A percentile compares a stretch with the other conserved stretches of the same genome.
Conservation (phyloP, 2,888 invertebrate genomes). For the Drosophila falleni region DNA sequence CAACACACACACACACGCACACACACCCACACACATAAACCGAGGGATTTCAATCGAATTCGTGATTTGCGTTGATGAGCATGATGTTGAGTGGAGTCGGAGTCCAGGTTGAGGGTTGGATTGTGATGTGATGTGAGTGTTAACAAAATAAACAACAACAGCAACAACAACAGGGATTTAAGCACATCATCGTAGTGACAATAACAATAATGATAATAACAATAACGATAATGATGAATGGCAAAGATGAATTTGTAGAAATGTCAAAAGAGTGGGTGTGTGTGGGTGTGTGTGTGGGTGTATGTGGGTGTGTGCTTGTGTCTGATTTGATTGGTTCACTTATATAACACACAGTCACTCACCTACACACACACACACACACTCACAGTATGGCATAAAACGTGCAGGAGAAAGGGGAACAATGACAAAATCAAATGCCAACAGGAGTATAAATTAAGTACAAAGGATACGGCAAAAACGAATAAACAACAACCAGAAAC, state of each 20-base stretch:
- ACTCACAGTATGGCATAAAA: slow-evolving; percentile 3
- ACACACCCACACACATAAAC: neutral
- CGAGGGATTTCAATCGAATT: slow-evolving; percentile 26
- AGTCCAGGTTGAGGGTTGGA: slow-evolving; percentile 22
- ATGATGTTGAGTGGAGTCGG: slow-evolving; percentile 18
- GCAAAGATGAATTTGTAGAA: slow-evolving; percentile 17
- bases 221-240: slow-evolving; percentile 22
- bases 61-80: slow-evolving; percentile 34
- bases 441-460: slow-evolving; percentile 18
- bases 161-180: slow-evolving; percentile 47
- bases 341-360: slow-evolving; percentile 12
- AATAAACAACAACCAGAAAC: slow-evolving; percentile 14
- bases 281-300: neutral
- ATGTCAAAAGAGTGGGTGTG: neutral
- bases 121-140: slow-evolving; percentile 24
- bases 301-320: slow-evolving; percentile 7
- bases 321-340: slow-evolving; percentile 12
- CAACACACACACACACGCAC: neutral
- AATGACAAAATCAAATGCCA: slow-evolving; percentile 20
- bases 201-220: slow-evolving; percentile 23
- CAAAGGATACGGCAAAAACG: slow-evolving; percentile 18
- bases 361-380: slow-evolving; percentile 6
- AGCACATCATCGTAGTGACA: slow-evolving; percentile 40
- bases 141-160: slow-evolving; percentile 61
- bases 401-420: slow-evolving; percentile 27